A percentile compares a stretch with the other conserved stretches of the same genome.
phyloP scores from a whole-genome alignment of 2,113 vertebrate genomes.

The Sylvicapra grimmia region DNA sequence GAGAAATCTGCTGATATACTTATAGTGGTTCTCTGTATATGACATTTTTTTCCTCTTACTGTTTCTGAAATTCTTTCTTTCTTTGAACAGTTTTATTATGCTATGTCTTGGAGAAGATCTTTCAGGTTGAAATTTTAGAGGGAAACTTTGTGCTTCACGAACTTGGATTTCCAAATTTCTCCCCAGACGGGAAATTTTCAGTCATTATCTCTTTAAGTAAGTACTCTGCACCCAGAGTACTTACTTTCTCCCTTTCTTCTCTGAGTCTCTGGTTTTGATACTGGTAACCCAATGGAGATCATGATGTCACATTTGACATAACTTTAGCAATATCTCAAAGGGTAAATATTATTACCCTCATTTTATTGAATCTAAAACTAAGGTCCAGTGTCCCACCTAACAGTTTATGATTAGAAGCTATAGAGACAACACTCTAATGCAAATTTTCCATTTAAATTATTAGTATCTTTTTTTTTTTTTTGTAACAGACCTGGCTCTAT shows the following conservation, averaged over 20 bases:
- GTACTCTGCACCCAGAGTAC: background rate
- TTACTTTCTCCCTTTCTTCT: background rate
- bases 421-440: background rate
- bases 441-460: background rate
- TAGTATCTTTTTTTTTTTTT: background rate
- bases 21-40: background rate
- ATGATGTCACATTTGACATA: background rate
- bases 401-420: background rate
- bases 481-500: background rate
- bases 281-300: background rate
- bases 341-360: background rate
- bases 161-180: background rate
- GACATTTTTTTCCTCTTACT: background rate
- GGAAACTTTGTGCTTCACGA: background rate
- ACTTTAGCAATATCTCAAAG: background rate
- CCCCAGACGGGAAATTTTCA: background rate
- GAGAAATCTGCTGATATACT: background rate
- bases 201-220: background rate
- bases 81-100: background rate
- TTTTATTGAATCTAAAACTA: constrained; percentile 3
- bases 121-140: background rate
- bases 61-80: background rate
- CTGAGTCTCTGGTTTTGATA: background rate
- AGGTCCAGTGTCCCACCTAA: background rate
- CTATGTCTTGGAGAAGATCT: background rate